Conservation (phyloP, 1,140 invertebrate genomes). For the Acromyrmex echinatior region DNA sequence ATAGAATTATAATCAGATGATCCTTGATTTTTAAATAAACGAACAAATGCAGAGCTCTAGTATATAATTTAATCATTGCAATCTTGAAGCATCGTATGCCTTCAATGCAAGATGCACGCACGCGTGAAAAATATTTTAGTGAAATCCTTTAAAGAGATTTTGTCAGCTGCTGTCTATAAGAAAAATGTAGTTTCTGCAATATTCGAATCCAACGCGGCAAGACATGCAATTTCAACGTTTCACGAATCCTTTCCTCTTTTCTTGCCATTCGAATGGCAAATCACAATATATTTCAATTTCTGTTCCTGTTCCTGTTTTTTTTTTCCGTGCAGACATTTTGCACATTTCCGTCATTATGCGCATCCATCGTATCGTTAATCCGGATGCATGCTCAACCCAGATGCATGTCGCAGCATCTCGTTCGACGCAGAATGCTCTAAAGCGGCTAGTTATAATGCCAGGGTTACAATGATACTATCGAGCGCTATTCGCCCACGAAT, state of each 20-base stretch:
- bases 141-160: not conserved
- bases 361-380: not conserved
- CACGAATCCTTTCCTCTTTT: not conserved
- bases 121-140: not conserved
- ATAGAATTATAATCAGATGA: not conserved
- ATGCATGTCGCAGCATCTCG: slow-evolving; percentile 5
- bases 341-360: not conserved
- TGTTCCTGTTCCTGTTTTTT: not conserved
- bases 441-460: slow-evolving; percentile 35
- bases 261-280: not conserved
- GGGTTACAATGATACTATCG: slow-evolving; percentile 29
- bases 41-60: not conserved
- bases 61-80: slow-evolving; percentile 11
- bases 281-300: not conserved
- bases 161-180: too few species aligned
- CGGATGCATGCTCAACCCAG: slow-evolving; percentile 3
- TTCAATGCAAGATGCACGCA: not conserved
- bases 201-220: not conserved
- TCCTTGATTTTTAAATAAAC: not conserved
- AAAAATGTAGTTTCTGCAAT: slow-evolving; percentile 17
- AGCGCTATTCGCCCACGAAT: slow-evolving; percentile 19
- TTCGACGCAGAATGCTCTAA: slow-evolving; percentile 8
- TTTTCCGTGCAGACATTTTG: slow-evolving; percentile 8
- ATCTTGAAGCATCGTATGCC: not conserved
- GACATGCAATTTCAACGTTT: slow-evolving; percentile 32